phyloP scores from a whole-genome alignment of 2,888 invertebrate species.

The Polylopha cassiicola region DNA sequence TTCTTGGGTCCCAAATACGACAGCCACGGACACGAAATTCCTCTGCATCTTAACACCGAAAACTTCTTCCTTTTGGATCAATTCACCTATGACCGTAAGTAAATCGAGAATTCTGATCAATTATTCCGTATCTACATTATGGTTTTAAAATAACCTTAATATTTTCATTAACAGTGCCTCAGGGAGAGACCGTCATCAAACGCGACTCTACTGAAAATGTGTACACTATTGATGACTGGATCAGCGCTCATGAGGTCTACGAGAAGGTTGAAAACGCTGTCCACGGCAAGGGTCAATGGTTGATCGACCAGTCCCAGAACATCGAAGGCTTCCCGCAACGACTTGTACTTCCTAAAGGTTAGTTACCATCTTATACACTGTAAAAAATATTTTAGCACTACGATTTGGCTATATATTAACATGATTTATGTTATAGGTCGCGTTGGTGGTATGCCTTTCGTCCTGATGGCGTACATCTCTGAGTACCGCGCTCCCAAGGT shows the following conservation, averaged over 20 bases:
- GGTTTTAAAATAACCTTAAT: conserved; percentile 5
- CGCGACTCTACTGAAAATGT: conserved; percentile 78
- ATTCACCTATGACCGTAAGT: conserved; percentile 72
- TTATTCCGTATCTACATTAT: background rate
- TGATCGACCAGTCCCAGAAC: conserved; percentile 62
- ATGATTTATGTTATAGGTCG: conserved; percentile 41
- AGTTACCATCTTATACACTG: conserved; percentile 2
- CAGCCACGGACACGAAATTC: conserved; percentile 68
- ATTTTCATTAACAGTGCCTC: conserved; percentile 40
- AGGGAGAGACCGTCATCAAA: conserved; percentile 68
- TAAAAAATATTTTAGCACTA: background rate
- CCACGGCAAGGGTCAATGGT: conserved; percentile 62
- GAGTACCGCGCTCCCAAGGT: conserved; percentile 65
- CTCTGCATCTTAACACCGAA: conserved; percentile 71
- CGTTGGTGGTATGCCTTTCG: conserved; percentile 77
- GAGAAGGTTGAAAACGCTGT: conserved; percentile 67
- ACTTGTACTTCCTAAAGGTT: conserved; percentile 80
- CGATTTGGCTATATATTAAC: background rate
- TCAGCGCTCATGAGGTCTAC: conserved; percentile 56
- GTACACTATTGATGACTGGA: conserved; percentile 75
- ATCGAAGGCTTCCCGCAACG: conserved; percentile 79
- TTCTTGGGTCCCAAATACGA: conserved; percentile 85
- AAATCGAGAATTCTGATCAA: too few relatives aligned
- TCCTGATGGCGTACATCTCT: conserved; percentile 78
- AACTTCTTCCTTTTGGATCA: conserved; percentile 79